phyloP scores from a whole-genome alignment of 2,888 invertebrate genomes.

The Camptogramma bilineatum region DNA sequence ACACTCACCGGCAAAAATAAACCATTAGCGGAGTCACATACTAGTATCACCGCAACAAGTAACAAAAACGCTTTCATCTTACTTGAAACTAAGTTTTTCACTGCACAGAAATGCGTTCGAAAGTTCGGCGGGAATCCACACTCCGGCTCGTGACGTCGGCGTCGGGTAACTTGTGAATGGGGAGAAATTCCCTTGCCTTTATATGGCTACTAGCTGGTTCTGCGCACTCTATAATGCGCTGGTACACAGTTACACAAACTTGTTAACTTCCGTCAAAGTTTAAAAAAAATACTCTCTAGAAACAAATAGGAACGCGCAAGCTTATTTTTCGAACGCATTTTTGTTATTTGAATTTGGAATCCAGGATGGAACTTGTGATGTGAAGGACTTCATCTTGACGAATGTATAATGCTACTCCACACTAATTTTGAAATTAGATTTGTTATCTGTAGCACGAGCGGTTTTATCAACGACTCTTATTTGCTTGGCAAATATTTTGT shows the following conservation, averaged over 20 bases:
- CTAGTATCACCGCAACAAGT: constrained; percentile 61
- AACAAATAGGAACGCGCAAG: neutral
- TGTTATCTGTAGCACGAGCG: constrained; percentile 67
- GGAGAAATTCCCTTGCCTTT: constrained; percentile 70
- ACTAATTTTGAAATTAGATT: constrained; percentile 52
- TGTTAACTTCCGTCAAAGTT: constrained; percentile 39
- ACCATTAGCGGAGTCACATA: constrained; percentile 65
- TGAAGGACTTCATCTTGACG: constrained; percentile 47
- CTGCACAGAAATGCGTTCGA: constrained; percentile 58
- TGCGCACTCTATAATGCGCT: constrained; percentile 79
- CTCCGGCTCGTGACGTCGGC: constrained; percentile 62
- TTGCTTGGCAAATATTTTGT: constrained; percentile 73
- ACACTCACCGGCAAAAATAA: constrained; percentile 76
- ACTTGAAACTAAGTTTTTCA: constrained; percentile 55
- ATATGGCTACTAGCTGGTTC: constrained; percentile 68
- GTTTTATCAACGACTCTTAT: constrained; percentile 65
- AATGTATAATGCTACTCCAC: constrained; percentile 42
- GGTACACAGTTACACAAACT: constrained; percentile 47
- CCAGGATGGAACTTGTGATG: constrained; percentile 22
- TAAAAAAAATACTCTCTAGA: constrained; percentile 6
- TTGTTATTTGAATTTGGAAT: constrained; percentile 35
- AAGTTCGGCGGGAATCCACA: constrained; percentile 54
- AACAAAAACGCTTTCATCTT: constrained; percentile 71
- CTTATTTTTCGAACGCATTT: constrained; percentile 34
- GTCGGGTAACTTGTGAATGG: constrained; percentile 76